These are phyloP conservation scores for Sclerurus mexicanus DNA, from an alignment of 2,113 vertebrate genomes.

Conservation along the genomic window DNA sequence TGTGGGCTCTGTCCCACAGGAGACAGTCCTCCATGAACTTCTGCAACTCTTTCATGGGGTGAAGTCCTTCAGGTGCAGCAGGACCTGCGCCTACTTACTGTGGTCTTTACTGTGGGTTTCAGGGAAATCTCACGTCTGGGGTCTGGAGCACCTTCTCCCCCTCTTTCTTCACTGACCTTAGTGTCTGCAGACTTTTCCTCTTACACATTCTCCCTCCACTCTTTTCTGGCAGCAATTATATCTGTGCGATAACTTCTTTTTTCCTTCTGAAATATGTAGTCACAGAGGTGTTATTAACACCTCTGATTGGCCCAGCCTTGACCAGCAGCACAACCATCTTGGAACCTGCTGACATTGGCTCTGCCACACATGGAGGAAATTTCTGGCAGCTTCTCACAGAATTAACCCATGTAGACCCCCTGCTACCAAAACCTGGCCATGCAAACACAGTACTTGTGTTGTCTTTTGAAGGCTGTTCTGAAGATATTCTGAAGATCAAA, in stretches of 20 bases:
- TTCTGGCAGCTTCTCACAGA: neutral
- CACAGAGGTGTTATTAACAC: neutral
- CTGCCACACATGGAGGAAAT: neutral
- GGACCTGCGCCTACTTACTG: too few relatives aligned
- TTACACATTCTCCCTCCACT: neutral
- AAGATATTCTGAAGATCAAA: neutral
- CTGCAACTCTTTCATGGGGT: neutral
- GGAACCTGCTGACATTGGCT: neutral
- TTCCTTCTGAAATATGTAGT: neutral
- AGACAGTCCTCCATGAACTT: neutral
- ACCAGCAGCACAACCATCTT: neutral
- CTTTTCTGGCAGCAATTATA: neutral
- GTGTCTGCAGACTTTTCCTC: too few relatives aligned
- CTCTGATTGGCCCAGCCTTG: neutral
- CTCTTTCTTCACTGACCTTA: neutral
- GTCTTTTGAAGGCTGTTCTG: neutral
- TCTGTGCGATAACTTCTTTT: too few relatives aligned
- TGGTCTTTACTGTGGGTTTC: neutral
- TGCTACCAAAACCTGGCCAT: rapidly evolving
- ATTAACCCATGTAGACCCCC: neutral
- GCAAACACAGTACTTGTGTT: neutral
- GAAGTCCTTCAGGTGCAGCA: neutral
- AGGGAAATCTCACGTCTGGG: neutral
- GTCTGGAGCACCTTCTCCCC: neutral
- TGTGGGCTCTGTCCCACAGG: neutral